Evolutionary conservation across 2,113 vertebrate genomes (phyloP).

Genomic region (Daphoenositta chrysoptera): DNA sequence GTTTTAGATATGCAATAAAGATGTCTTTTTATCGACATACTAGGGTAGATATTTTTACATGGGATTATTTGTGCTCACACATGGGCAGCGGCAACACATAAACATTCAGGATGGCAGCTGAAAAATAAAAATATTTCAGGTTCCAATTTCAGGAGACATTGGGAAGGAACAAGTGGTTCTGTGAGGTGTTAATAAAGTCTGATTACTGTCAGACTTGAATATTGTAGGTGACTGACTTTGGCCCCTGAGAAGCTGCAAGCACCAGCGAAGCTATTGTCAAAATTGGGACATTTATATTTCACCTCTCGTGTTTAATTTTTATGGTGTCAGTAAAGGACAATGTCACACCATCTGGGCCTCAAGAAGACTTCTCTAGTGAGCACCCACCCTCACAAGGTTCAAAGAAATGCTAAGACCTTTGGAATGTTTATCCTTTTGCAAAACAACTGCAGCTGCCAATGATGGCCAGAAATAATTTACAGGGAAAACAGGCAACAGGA

Average conservation of each 20-base stretch:
- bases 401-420: neutral
- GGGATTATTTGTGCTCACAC: neutral
- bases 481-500: neutral
- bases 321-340: neutral
- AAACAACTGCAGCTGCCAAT: neutral
- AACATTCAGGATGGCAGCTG: neutral
- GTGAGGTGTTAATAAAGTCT: neutral
- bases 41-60: neutral
- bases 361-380: neutral
- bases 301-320: neutral
- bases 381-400: neutral
- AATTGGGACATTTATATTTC: neutral
- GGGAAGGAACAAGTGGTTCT: neutral
- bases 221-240: neutral
- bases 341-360: neutral
- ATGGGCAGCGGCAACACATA: neutral
- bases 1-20: neutral
- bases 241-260: neutral
- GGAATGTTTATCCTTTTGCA: neutral
- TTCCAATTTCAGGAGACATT: neutral
- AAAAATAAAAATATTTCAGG: slow-evolving; percentile 4
- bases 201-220: neutral
- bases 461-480: neutral
- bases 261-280: neutral
- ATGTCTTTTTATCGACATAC: neutral